Percentiles rank a stretch among this genome's conserved stretches.
These are phyloP conservation scores for Coremacera marginata DNA, from an alignment of 2,888 invertebrate species.

Conservation along the genomic window DNA sequence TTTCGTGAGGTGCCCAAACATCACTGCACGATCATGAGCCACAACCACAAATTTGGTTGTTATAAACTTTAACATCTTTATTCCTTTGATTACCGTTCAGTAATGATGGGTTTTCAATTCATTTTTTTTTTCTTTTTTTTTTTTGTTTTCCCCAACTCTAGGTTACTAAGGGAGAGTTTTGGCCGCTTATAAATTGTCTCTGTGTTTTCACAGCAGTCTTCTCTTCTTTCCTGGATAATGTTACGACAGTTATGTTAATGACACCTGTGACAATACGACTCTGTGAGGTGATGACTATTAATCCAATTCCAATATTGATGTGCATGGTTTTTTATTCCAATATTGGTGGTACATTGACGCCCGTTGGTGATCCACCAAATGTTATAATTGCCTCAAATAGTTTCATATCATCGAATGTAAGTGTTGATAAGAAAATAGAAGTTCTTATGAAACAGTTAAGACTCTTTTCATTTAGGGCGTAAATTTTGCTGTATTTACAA, in stretches of 20 bases:
- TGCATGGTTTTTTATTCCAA: slow-evolving; percentile 88
- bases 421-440: no score
- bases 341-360: slow-evolving; percentile 90
- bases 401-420: slow-evolving; percentile 39
- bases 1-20: no score
- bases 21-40: no score
- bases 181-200: slow-evolving; percentile 77
- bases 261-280: slow-evolving; percentile 82
- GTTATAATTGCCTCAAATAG: slow-evolving; percentile 61
- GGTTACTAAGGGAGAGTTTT: slow-evolving; percentile 76
- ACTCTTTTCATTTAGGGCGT: slow-evolving; percentile 70
- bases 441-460: no score
- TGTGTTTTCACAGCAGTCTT: slow-evolving; percentile 76
- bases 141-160: no score
- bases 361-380: slow-evolving; percentile 88
- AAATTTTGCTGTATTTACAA: slow-evolving; percentile 80
- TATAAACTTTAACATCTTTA: no score
- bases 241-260: slow-evolving; percentile 80
- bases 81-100: no score
- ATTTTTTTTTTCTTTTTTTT: no score
- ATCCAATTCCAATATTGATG: slow-evolving; percentile 87
- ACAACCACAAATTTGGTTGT: no score
- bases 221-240: slow-evolving; percentile 81
- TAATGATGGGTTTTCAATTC: no score
- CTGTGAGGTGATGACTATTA: slow-evolving; percentile 88